phyloP scores from a whole-genome alignment of 2,888 invertebrate species.

The Microdon myrmicae region DNA sequence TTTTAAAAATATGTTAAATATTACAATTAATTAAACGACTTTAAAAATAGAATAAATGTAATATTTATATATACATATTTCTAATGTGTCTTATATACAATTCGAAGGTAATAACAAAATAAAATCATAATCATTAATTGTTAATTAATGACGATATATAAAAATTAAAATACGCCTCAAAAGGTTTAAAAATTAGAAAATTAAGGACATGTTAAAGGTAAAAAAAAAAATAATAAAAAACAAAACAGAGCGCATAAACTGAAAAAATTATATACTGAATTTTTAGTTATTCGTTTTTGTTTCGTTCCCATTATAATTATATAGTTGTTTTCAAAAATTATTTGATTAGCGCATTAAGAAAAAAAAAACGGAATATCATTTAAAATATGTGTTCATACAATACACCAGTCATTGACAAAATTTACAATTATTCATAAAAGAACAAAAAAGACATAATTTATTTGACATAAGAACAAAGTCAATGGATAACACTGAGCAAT shows the following conservation, averaged over 20 bases:
- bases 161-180: slow-evolving; percentile 47
- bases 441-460: slow-evolving; percentile 18
- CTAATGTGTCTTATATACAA: slow-evolving; percentile 14
- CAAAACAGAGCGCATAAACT: slow-evolving; percentile 48
- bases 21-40: too few species aligned
- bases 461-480: too few species aligned
- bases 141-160: slow-evolving; percentile 14
- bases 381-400: not conserved
- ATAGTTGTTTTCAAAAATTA: not conserved
- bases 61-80: too few species aligned
- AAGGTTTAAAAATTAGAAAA: too few species aligned
- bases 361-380: not conserved
- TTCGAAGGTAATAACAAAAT: slow-evolving; percentile 7
- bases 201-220: too few species aligned
- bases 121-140: not conserved
- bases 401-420: not conserved
- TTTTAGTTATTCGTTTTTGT: too few species aligned
- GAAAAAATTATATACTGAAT: slow-evolving; percentile 14
- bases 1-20: too few species aligned
- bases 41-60: too few species aligned
- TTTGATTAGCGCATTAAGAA: not conserved
- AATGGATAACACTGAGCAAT: too few species aligned
- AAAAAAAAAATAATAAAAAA: slow-evolving; percentile 43
- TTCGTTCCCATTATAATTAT: slow-evolving; percentile 13
- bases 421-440: slow-evolving; percentile 3